Base-by-base conservation (phyloP, 2,888 invertebrate genomes). In the Tiliacea aurago region DNA sequence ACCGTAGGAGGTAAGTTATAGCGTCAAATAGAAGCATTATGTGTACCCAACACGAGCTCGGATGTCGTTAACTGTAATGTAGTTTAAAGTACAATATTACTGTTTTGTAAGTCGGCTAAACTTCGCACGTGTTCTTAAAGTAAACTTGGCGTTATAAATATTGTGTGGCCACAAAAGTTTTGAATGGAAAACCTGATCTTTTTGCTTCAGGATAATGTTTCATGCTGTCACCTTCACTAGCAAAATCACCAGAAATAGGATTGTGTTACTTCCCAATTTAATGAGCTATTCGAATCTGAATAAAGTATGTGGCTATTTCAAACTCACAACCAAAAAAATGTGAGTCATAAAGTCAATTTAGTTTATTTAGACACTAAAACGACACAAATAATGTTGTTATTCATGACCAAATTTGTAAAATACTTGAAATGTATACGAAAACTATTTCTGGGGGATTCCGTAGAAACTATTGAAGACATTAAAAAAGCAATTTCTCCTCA, bases 101-200 rank as follows among this genome's bases (percentile, higher is more conserved):
- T 82, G 84, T 87, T 87, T 88, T 87, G 86, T 86, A 85, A 86
- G 86, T 84, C 74, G 85, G 82, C 82, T 83, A 85, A 89, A 84
- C 84, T 89, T 84, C 61, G 62, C 70, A 75, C 85, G 81, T 78
- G 85, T 84, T 83, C 70, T 58, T 74, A 73, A 53, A 77, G 81
- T 67, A 77, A 87, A 85, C 86, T 87, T 78, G 43, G 69, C 55
- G 83, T 76, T 84, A 86, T 89, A 89, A 90, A 88, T 89, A 90
- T 84, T 76, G 55, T 66, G 79, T 80, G 71, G 70, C 76, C 43
- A 73, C 65, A 74, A 78, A 81, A 84, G 77, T 81, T 75, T 77
- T 83, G 63, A 75, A 59, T 80, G 64, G 53, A 61, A 61, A 81
- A 61, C 43, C 37, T 53, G 37, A 43, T 53, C 13, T 72, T 78